Evolutionary conservation across 2,113 vertebrate genomes (phyloP).

Genomic region (Turdus rufiventris): DNA sequence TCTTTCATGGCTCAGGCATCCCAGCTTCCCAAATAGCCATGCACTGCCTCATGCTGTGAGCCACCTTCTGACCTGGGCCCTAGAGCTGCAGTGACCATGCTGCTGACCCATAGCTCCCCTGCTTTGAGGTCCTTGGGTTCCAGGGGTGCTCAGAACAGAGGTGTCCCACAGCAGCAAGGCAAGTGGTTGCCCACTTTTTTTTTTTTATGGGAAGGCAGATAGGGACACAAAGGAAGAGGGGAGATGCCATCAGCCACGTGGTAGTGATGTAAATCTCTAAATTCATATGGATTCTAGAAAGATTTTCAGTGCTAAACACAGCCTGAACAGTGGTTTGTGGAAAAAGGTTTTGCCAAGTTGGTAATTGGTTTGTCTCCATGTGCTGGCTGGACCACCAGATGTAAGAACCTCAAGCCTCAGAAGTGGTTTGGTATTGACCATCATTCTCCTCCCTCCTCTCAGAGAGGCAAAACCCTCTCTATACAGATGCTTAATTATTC

Average conservation of each 20-base stretch:
- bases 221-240: neutral
- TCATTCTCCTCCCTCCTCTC: neutral
- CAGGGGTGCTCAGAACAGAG: neutral
- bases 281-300: neutral
- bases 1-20: neutral
- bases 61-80: neutral
- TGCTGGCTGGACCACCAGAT: neutral
- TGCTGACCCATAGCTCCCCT: neutral
- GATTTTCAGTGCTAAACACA: neutral
- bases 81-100: neutral
- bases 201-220: neutral
- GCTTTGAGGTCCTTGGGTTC: no score
- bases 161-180: neutral
- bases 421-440: neutral
- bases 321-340: neutral
- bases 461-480: neutral
- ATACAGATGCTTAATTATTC: neutral
- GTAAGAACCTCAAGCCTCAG: neutral
- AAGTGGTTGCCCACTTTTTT: neutral
- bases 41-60: neutral
- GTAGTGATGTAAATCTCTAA: neutral
- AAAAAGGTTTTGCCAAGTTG: neutral
- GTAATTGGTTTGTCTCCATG: accelerated
- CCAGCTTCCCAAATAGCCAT: neutral
- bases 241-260: accelerated